Percentiles rank a stretch among this genome's conserved stretches.
Evolutionary conservation across 2,113 vertebrate species (phyloP).

Genomic region (Ceuthmochares aereus): DNA sequence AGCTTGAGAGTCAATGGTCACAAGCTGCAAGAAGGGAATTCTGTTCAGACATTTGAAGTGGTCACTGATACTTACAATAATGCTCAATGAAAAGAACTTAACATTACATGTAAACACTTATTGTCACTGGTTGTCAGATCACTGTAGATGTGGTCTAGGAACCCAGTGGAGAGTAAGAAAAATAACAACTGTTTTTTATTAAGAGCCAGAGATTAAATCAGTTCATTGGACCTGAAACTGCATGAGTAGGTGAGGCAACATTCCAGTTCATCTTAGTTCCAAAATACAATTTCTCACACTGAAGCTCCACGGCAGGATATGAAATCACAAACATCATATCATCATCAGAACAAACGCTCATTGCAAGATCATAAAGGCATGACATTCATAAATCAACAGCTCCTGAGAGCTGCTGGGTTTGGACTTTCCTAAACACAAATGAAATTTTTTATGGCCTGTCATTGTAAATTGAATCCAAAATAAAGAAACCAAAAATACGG

Average conservation of each 20-base stretch:
- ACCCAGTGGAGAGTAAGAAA: constrained; percentile 51
- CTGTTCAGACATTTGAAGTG: background rate
- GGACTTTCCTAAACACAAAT: constrained; percentile 24
- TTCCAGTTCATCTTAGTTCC: constrained; percentile 66
- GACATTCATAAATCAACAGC: constrained; percentile 40
- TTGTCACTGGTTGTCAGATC: background rate
- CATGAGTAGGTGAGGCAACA: constrained; percentile 69
- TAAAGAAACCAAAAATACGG: constrained; percentile 29
- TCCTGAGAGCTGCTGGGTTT: constrained; percentile 49
- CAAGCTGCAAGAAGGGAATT: background rate
- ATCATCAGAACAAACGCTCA: constrained; percentile 68
- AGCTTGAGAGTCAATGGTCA: background rate
- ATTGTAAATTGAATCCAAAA: constrained; percentile 35
- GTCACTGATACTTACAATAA: background rate
- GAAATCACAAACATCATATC: constrained; percentile 74
- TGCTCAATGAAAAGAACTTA: background rate
- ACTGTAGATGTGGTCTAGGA: constrained; percentile 20
- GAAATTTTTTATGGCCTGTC: constrained; percentile 8
- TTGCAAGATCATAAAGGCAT: constrained; percentile 52
- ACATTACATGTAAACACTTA: background rate
- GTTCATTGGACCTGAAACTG: constrained; percentile 68
- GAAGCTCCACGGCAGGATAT: constrained; percentile 68
- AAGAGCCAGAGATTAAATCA: constrained; percentile 65
- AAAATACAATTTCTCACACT: constrained; percentile 64
- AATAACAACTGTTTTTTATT: constrained; percentile 71